Conservation (phyloP, 2,113 vertebrate genomes). For the Stomatorhinus ivindoensis region DNA sequence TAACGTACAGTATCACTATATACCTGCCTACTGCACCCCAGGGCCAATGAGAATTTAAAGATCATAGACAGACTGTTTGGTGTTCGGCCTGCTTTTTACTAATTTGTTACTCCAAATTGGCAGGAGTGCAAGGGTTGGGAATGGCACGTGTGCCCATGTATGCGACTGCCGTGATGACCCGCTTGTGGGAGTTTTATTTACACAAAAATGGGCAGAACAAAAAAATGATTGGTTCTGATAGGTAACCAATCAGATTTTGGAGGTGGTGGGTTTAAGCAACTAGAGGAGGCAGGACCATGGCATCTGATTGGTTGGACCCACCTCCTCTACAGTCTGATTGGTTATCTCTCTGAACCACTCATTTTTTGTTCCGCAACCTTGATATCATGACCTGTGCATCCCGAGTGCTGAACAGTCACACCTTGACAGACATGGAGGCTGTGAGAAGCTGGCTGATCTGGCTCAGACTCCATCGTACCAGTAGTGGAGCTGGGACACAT, state of each 20-base stretch:
- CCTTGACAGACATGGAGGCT: background rate
- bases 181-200: no score
- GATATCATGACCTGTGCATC: background rate
- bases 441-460: background rate
- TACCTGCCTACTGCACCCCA: background rate
- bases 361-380: no score
- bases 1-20: background rate
- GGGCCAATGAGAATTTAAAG: background rate
- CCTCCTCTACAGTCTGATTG: no score
- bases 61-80: background rate
- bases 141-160: background rate
- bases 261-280: no score
- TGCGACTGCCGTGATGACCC: background rate
- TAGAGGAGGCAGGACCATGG: no score
- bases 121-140: background rate
- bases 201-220: no score
- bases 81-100: background rate
- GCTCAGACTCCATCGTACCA: background rate
- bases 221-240: no score
- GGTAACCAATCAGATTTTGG: no score
- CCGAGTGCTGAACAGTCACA: background rate
- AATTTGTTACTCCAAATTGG: background rate
- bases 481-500: background rate
- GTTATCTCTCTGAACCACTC: no score
- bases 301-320: no score